Conservation (phyloP, 2,797 vertebrate genomes). For the Poecilia wingei region DNA sequence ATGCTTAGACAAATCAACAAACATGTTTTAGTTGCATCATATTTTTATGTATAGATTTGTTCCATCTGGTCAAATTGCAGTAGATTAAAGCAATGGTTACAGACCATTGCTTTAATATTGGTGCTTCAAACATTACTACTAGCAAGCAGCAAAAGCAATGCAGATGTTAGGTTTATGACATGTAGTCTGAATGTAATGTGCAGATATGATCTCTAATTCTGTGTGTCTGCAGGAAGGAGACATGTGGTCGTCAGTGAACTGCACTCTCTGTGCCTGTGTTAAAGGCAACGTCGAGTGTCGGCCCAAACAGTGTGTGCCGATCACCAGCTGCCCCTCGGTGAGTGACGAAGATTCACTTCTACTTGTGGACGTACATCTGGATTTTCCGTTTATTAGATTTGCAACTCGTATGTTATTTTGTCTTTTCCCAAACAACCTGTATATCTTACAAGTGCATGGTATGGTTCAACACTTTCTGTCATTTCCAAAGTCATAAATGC, state of each 20-base stretch:
- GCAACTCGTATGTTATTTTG: background rate
- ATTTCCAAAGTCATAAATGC: background rate
- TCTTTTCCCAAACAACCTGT: background rate
- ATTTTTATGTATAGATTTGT: too few species aligned
- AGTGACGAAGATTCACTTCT: conserved; percentile 49
- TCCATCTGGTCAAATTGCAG: too few species aligned
- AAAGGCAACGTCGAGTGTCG: conserved; percentile 90
- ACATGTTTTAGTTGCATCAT: background rate
- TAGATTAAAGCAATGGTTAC: too few species aligned
- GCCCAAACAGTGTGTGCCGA: conserved; percentile 91
- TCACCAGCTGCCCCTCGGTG: conserved; percentile 91
- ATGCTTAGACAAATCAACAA: too few species aligned
- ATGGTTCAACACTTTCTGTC: background rate
- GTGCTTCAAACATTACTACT: background rate
- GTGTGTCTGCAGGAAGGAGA: conserved; percentile 87
- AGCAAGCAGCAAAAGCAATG: background rate
- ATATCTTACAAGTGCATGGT: background rate
- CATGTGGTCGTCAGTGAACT: conserved; percentile 97
- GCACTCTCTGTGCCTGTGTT: conserved; percentile 92
- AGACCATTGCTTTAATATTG: background rate
- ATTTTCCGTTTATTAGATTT: background rate
- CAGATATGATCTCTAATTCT: background rate
- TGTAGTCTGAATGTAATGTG: background rate
- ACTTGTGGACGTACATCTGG: background rate
- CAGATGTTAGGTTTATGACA: background rate